Evolutionary conservation across 2,888 invertebrate species (phyloP).

Genomic region (Ormyrus labotus): DNA sequence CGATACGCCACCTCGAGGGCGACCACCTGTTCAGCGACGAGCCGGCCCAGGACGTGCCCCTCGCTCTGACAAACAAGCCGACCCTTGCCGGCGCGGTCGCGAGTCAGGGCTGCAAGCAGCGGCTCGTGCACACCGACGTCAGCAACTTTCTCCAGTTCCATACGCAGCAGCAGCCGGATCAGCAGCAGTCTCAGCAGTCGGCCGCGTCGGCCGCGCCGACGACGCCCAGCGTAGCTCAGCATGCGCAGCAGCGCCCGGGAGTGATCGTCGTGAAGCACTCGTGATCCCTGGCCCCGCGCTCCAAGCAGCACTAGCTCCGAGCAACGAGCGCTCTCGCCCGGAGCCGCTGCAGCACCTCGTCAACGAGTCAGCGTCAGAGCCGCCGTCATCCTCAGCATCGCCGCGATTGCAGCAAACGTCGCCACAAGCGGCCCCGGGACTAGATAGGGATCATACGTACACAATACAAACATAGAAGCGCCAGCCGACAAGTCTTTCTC

Average conservation of each 20-base stretch:
- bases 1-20: slow-evolving; percentile 97
- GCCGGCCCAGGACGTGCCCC: slow-evolving; percentile 74
- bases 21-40: slow-evolving; percentile 94
- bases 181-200: slow-evolving; percentile 81
- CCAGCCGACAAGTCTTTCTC: slow-evolving; percentile 6
- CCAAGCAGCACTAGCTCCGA: slow-evolving; percentile 61
- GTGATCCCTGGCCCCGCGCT: slow-evolving; percentile 73
- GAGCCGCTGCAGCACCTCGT: slow-evolving; percentile 9
- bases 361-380: slow-evolving; percentile 12
- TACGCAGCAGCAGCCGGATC: slow-evolving; percentile 75
- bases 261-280: slow-evolving; percentile 93
- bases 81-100: slow-evolving; percentile 62
- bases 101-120: slow-evolving; percentile 79
- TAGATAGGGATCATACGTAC: no score
- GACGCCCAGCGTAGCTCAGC: slow-evolving; percentile 76
- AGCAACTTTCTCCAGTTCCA: slow-evolving; percentile 82
- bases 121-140: slow-evolving; percentile 79
- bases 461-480: background rate
- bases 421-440: background rate
- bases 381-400: background rate
- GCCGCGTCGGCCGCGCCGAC: slow-evolving; percentile 69
- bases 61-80: slow-evolving; percentile 73
- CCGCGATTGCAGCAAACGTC: background rate
- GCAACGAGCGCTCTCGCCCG: slow-evolving; percentile 10
- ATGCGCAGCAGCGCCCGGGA: slow-evolving; percentile 82